Conservation (phyloP, 2,113 vertebrate genomes). For the Aegotheles bennettii region DNA sequence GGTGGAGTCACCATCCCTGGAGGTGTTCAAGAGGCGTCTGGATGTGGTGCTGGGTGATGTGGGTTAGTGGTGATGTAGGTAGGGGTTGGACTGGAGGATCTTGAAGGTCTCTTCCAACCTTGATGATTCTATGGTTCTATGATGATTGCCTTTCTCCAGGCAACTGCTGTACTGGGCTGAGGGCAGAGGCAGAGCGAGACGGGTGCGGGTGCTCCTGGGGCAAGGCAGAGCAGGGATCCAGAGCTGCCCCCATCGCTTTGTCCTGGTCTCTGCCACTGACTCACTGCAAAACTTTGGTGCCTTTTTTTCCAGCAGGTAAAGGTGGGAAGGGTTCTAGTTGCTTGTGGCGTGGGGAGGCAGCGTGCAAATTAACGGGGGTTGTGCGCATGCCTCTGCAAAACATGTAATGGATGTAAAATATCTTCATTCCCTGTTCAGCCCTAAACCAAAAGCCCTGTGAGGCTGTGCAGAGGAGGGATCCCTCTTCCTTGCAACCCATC, state of each 20-base stretch:
- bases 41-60: no score
- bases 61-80: no score
- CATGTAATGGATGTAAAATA: neutral
- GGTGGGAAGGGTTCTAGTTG: neutral
- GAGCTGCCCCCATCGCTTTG: neutral
- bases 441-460: neutral
- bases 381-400: neutral
- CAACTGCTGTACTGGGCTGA: neutral
- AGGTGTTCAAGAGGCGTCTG: no score
- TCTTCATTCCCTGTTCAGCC: neutral
- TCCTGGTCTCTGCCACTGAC: neutral
- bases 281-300: neutral
- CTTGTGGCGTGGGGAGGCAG: neutral
- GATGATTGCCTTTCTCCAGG: neutral
- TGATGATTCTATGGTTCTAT: no score
- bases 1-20: no score
- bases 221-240: neutral
- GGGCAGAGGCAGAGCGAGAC: rapidly evolving
- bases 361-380: neutral
- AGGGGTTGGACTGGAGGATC: no score
- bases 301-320: neutral
- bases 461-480: neutral
- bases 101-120: no score
- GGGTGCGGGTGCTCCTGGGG: neutral
- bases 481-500: neutral